A percentile compares a stretch with the other conserved stretches of the same genome.
These are phyloP conservation scores for Pangasius mekongensis DNA, from an alignment of 2,797 vertebrate species.

Conservation along the genomic window DNA sequence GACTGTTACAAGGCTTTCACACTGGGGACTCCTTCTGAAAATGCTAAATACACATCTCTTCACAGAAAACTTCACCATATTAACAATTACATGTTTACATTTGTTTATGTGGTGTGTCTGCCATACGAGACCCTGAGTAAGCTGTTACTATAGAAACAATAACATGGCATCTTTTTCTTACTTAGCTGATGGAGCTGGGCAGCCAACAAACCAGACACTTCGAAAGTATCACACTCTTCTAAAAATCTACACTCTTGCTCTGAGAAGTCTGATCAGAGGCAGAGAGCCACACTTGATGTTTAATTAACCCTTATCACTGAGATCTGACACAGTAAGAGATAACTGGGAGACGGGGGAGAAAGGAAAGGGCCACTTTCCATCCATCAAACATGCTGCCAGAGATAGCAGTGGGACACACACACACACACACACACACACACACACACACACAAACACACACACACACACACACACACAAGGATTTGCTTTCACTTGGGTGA, in stretches of 20 bases:
- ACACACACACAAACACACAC: conserved; percentile 1
- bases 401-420: background rate
- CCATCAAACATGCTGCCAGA: conserved; percentile 24
- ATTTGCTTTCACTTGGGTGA: background rate
- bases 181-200: background rate
- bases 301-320: conserved; percentile 42
- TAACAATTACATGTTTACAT: background rate
- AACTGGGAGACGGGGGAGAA: background rate
- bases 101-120: background rate
- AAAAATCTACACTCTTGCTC: background rate
- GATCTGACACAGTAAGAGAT: conserved; percentile 24
- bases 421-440: background rate
- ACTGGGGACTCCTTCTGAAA: background rate
- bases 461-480: background rate
- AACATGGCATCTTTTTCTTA: background rate
- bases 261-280: background rate
- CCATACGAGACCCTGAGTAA: background rate
- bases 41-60: background rate
- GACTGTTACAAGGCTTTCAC: background rate
- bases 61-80: background rate
- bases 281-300: conserved; percentile 30
- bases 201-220: background rate
- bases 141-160: background rate
- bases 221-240: background rate
- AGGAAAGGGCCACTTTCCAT: conserved; percentile 26